Conservation (phyloP, 2,888 invertebrate genomes). For the Timema podura region DNA sequence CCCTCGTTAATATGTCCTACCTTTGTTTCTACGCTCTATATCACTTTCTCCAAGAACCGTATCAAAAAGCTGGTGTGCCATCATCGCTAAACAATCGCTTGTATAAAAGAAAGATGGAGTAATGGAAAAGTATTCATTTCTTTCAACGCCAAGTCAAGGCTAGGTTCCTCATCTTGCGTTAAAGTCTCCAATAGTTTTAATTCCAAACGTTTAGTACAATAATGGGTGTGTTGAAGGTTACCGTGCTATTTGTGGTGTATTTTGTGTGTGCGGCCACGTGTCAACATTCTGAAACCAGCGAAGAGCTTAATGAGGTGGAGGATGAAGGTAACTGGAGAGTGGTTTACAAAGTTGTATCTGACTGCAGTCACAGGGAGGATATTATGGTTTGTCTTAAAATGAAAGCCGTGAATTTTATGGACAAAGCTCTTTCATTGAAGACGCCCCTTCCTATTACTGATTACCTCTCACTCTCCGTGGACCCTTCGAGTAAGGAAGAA, state of each 20-base stretch:
- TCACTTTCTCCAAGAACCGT: slow-evolving; percentile 6
- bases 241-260: slow-evolving; percentile 2
- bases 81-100: too few species aligned
- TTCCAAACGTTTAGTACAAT: not conserved
- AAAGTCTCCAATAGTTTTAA: too few species aligned
- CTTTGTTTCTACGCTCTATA: slow-evolving; percentile 1
- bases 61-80: too few species aligned
- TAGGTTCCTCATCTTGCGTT: too few species aligned
- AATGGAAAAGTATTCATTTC: too few species aligned
- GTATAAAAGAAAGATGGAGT: not conserved
- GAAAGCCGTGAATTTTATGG: slow-evolving; percentile 29
- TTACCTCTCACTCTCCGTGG: slow-evolving; percentile 26
- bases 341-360: slow-evolving; percentile 16
- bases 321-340: slow-evolving; percentile 15
- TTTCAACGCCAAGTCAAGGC: too few species aligned
- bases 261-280: slow-evolving; percentile 3
- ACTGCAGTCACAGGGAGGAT: slow-evolving; percentile 19
- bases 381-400: slow-evolving; percentile 29
- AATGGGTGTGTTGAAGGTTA: not conserved
- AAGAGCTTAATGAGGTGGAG: slow-evolving; percentile 21
- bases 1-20: not conserved
- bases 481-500: slow-evolving; percentile 18
- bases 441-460: slow-evolving; percentile 25
- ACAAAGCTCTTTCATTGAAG: slow-evolving; percentile 20
- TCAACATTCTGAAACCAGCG: not conserved